Evolutionary conservation across 2,113 vertebrate species (phyloP).

Genomic region (Podarcis muralis): DNA sequence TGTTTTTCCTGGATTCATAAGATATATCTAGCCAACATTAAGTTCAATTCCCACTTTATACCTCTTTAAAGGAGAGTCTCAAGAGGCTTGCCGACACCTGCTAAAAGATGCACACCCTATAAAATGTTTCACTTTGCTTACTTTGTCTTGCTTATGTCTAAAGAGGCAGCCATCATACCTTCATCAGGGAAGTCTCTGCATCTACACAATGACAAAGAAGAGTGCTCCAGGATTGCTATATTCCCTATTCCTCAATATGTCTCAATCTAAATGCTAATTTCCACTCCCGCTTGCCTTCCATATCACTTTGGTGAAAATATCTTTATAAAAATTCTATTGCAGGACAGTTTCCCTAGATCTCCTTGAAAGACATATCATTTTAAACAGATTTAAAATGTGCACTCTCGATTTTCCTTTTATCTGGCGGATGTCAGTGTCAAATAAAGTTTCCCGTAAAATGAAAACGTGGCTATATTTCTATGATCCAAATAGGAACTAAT

Average conservation of each 20-base stretch:
- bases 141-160: conserved; percentile 22
- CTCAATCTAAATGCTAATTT: conserved; percentile 48
- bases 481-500: not conserved
- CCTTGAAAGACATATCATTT: conserved; percentile 30
- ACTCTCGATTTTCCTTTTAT: conserved; percentile 14
- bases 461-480: not conserved
- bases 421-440: not conserved
- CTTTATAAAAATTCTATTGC: conserved; percentile 24
- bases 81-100: not conserved
- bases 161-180: not conserved
- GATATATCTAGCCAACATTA: not conserved
- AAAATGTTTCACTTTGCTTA: conserved; percentile 27
- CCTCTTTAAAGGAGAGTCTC: not conserved
- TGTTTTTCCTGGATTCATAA: not conserved
- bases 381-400: conserved; percentile 28
- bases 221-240: not conserved
- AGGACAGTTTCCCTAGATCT: not conserved
- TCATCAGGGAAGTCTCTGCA: not conserved
- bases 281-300: not conserved
- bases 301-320: conserved; percentile 35
- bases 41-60: not conserved
- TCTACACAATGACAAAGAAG: not conserved
- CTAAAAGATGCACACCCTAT: not conserved
- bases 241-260: conserved; percentile 18
- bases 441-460: conserved; percentile 12